Evolutionary conservation across 2,888 invertebrate genomes (phyloP), one percentile per base, ranked within the genome.

Genomic region (Zeuzera pyrina): DNA sequence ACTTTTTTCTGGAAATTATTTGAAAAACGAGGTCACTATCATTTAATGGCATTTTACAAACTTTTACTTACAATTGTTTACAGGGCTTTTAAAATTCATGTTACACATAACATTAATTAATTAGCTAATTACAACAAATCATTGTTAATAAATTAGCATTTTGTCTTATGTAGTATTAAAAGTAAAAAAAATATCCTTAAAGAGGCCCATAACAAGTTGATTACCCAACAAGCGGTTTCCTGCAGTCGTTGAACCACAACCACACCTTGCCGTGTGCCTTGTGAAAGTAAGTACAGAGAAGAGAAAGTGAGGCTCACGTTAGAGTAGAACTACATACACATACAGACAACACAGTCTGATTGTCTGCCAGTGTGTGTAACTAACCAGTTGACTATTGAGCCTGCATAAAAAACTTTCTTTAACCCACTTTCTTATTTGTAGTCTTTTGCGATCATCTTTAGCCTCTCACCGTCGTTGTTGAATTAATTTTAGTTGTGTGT

Each of bases 261-360:
- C 28, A 31, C 68, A 68, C 73, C 70, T 71, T 59, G 65, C 54
- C 47, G 45, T 39, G 43, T 47, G 64, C 58, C 68, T 79, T 77
- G 83, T 81, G 83, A 83, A 83, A 83, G n/a, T n/a, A n/a, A n/a
- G 83, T 83, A 73, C 71, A 61, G 52, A 53, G 63, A 77, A 79
- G 79, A 83, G 83, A 83, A 83, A 83, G 83, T 83, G 72, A 78
- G 70, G 47, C 70, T 57, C 73, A 72, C 49, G 64, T 66, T 67
- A 71, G 65, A 63, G 49, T 54, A 19, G 19, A 6, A 8, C 10
- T 15, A 28, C 55, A 51, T 56, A 60, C 55, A 51, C 56, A 60
- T 59, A 59, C 58, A 48, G 59, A 62, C 54, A 54, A n/a, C 55
- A 38, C 43, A 60, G 56, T 60, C 57, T 62, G 55, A 58, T 56